These are phyloP conservation scores for Helicoverpa armigera DNA, from an alignment of 1,140 invertebrate genomes.

Conservation along the genomic window DNA sequence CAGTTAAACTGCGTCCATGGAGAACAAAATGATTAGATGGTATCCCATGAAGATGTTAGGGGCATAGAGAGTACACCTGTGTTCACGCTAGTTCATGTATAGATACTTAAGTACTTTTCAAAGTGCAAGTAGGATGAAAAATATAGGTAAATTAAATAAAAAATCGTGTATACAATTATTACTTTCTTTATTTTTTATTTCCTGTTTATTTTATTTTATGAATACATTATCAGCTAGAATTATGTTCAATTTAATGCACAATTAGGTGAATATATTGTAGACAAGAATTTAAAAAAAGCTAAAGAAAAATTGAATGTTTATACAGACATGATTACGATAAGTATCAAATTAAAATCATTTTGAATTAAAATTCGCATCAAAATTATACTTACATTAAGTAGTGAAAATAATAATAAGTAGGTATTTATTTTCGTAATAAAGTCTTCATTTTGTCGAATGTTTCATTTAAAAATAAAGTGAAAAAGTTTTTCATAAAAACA, in stretches of 20 bases:
- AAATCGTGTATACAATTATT: slow-evolving; percentile 48
- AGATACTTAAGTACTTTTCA: neutral
- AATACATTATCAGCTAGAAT: slow-evolving; percentile 56
- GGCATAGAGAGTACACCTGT: no score
- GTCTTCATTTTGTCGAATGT: no score
- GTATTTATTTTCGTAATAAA: no score
- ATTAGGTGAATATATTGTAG: slow-evolving; percentile 56
- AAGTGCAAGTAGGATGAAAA: neutral
- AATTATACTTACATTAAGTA: no score
- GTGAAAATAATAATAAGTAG: no score
- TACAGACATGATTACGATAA: neutral
- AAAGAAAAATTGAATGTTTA: neutral
- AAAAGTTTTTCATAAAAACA: no score
- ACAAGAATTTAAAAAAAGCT: slow-evolving; percentile 36
- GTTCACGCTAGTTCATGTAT: no score
- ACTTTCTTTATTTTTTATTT: slow-evolving; percentile 55
- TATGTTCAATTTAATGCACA: slow-evolving; percentile 61
- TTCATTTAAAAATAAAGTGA: no score
- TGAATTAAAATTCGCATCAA: no score
- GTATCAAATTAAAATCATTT: neutral
- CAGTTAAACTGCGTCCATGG: no score
- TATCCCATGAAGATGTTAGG: no score
- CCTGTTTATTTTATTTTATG: slow-evolving; percentile 47
- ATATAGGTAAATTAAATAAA: slow-evolving; percentile 22
- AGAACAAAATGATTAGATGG: no score